Evolutionary conservation across 2,113 vertebrate species (phyloP), one percentile per base, ranked within the genome.

Genomic region (Macaca nemestrina): DNA sequence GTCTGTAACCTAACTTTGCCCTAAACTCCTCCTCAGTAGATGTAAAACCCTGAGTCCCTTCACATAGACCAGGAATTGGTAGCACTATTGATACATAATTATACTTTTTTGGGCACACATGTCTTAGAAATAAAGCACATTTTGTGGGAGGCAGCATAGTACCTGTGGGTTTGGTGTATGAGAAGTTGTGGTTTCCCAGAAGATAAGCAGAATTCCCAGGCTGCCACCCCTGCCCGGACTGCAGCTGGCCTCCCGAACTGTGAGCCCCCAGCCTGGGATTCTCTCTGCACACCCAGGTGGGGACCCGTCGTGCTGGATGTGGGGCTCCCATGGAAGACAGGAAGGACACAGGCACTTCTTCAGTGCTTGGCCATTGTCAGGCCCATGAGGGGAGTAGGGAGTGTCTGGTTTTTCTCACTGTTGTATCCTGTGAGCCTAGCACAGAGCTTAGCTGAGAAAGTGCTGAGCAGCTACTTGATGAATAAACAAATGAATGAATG

Each of bases 141-240:
- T 72, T 55, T 25, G 9, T 84, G 38, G 13, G 76, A 64, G 23
- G 50, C 3, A 7, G 38, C 11, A 14, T 2, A 43, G 43, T n/a
- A 7, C 27, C 68, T 50, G 1, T 3, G 1, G n/a, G 12, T 73
- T 67, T 50, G n/a, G 35, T 2, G 1, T 16, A 1, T 7, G 50
- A 67, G 68, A 40, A 82, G 23, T 61, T 70, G n/a, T 12, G 6
- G 2, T 93, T 40, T 20, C 9, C 61, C 45, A 3, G n/a, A n/a
- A 76, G 7, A n/a, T 16, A 16, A 52, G 61, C 9, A 27, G 68
- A 73, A 8, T 23, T 55, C 76, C 52, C 6, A 67, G 76, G 84
- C 89, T 64, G 35, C 85, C 10, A 2, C 17, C 50, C 27, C 20
- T 4, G 48, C 17, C 40, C 23, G 3, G 8, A 20, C 30, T 22